Evolutionary conservation across 2,797 vertebrate species (phyloP).

Genomic region (Poecilia velifera): DNA sequence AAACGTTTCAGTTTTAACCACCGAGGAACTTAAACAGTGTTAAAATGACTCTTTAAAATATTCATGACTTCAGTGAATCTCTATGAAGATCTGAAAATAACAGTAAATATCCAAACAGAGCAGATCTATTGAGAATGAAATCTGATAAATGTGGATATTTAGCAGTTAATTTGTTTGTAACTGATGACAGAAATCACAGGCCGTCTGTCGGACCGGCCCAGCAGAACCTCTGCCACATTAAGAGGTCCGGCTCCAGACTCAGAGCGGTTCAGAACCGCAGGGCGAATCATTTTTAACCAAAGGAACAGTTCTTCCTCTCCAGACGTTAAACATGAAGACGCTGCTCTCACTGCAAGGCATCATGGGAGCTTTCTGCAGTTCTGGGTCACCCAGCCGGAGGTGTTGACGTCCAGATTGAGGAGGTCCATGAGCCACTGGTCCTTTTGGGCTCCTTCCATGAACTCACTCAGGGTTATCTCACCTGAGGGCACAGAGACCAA

Average conservation of each 20-base stretch:
- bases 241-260: background rate
- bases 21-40: background rate
- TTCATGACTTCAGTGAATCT: background rate
- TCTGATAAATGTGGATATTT: background rate
- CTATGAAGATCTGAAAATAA: background rate
- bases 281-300: background rate
- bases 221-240: background rate
- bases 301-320: background rate
- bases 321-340: background rate
- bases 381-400: constrained; percentile 72
- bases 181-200: background rate
- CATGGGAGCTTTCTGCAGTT: constrained; percentile 46
- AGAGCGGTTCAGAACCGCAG: background rate
- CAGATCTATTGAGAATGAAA: background rate
- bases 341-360: background rate
- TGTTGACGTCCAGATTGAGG: constrained; percentile 76
- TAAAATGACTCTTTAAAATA: background rate
- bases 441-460: constrained; percentile 78
- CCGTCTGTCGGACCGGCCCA: background rate
- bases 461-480: constrained; percentile 76
- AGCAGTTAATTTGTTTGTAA: background rate
- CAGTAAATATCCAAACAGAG: background rate
- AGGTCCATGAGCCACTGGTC: constrained; percentile 78
- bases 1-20: background rate
- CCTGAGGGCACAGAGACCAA: constrained; percentile 50